Base-by-base conservation (phyloP, 2,888 invertebrate genomes). In the Myopa testacea region DNA sequence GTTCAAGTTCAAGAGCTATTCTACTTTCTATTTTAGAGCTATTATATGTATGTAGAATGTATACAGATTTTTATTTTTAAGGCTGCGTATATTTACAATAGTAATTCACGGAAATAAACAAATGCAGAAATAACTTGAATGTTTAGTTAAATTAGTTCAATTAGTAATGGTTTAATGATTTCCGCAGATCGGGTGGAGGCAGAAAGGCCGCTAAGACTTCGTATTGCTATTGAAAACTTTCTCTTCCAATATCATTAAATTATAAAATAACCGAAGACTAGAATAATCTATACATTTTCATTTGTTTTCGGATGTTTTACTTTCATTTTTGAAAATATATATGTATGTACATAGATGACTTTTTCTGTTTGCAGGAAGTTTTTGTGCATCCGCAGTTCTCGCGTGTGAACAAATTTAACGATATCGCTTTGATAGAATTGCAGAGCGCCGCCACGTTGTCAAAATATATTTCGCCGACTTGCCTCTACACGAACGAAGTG, bases 401-500 rank as follows among this genome's bases (percentile, higher is more conserved):
- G 8, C 80, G 79, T 12, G 77, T 71, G 14, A 78, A 78, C 63
- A 85, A 83, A 34, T 87, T 87, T 69, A 80, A 88, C 62, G 88
- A 88, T 62, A 83, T 88, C 55, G 88, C 86, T 34, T 40, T 88
- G 12, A 71, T 88, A 62, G 84, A 84, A 78, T 78, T 88, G 73
- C 80, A 68, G 10, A 34, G 62, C 4, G 82, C 82, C 4, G 83
- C 82, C 0, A 72, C 10, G 8, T 80, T 52, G 55, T 77, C 67
- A 1, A 19, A 71, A 5, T 75, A 78, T n/a, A 79, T 84, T 2
- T 83, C 79, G 78, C 84, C 88, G 26, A 82, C 85, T 14, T 86
- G 88, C 60, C 75, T 88, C 60, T 82, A 87, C 62, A 82, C 84
- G 0, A 75, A 84, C 5, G 7, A 45, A 4, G 37, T 1, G 0